Evolutionary conservation across 1,140 invertebrate genomes (phyloP), one percentile per base, ranked within the genome.

Genomic region (Calliopsis andreniformis): DNA sequence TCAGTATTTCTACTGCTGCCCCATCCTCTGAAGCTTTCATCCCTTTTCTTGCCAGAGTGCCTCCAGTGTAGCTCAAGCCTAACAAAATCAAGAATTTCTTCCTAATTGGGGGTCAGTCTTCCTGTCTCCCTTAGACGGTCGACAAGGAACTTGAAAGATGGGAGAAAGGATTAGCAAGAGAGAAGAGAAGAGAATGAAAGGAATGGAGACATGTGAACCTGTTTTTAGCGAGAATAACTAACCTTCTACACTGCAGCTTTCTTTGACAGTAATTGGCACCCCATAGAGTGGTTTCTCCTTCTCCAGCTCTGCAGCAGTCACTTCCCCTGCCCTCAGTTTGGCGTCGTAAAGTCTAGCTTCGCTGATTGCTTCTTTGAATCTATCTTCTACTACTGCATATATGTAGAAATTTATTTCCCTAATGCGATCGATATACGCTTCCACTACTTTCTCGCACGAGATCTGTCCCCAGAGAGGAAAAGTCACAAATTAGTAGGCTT

Each of bases 221-320:
- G 3, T 12, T 55, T 35, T 8, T 18, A 16, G 2, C 18, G 10
- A 8, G 10, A 58, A 28, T 7, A 2, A 23, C 32, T 87, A 86
- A 95, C 95, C 95, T 92, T 93, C 93, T 0, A 96, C 88, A 10
- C 92, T 91, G 76, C 95, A 95, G 51, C 94, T 94, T 84, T 96
- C 96, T 86, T 97, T 97, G 0, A 96, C 94, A 0, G 95, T 96
- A 28, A 97, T 93, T 0, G 96, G 96, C n/a, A 97, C 93, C 1
- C 96, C 96, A n/a, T 96, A 90, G 28, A 97, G 89, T 0, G 96
- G 96, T 79, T 92, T 93, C 64, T 94, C 93, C 3, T 90, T 86
- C 51, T 91, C 85, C 0, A 95, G 79, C 47, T 93, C 80, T 3
- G 83, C 51, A 18, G 80, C 43, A 2, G 83, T 89, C 12, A 89